phyloP scores from a whole-genome alignment of 1,140 invertebrate species.

The Drosophila kohkoa region DNA sequence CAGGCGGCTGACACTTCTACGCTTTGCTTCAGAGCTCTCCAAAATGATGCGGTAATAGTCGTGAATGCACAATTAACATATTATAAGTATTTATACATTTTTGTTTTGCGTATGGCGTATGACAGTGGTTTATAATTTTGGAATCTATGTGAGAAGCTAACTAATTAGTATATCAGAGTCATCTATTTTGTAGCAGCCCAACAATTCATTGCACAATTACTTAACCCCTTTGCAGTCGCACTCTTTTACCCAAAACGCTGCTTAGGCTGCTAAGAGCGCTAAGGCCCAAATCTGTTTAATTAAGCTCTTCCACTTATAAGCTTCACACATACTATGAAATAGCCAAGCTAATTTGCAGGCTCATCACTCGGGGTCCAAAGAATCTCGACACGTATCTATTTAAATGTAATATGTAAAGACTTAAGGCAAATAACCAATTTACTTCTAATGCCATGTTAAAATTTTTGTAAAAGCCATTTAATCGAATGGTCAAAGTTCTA shows the following conservation, averaged over 20 bases:
- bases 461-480: slow-evolving; percentile 39
- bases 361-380: slow-evolving; percentile 19
- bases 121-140: slow-evolving; percentile 10
- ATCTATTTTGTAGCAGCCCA: slow-evolving; percentile 60
- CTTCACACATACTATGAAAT: slow-evolving; percentile 56
- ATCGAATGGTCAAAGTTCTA: slow-evolving; percentile 57
- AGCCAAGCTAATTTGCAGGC: slow-evolving; percentile 39
- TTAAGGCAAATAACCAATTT: slow-evolving; percentile 66
- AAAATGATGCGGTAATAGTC: slow-evolving; percentile 50
- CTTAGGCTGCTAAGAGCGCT: slow-evolving; percentile 10
- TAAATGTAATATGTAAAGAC: slow-evolving; percentile 69
- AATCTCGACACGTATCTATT: slow-evolving; percentile 49
- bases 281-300: slow-evolving; percentile 73
- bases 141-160: slow-evolving; percentile 60
- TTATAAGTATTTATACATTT: slow-evolving; percentile 27
- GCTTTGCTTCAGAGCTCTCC: slow-evolving; percentile 49
- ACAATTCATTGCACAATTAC: slow-evolving; percentile 38
- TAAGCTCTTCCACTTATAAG: slow-evolving; percentile 68
- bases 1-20: slow-evolving; percentile 59
- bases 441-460: slow-evolving; percentile 38
- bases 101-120: slow-evolving; percentile 13
- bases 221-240: slow-evolving; percentile 20
- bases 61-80: slow-evolving; percentile 1
- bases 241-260: background rate
- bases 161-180: slow-evolving; percentile 80